These are phyloP conservation scores for Drosophila rubida DNA, from an alignment of 2,888 invertebrate genomes.

Conservation along the genomic window DNA sequence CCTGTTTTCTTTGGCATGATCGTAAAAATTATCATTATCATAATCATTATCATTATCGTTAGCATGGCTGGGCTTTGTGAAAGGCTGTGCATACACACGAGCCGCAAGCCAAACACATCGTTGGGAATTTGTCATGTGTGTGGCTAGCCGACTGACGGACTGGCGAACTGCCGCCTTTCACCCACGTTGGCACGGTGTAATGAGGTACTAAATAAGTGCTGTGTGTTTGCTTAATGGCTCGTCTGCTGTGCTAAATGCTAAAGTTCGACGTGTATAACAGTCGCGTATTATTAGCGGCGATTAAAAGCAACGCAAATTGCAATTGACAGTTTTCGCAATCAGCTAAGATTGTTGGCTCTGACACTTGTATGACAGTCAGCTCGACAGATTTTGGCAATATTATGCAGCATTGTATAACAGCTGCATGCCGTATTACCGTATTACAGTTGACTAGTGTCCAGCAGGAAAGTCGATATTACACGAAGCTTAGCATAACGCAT, in stretches of 20 bases:
- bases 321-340: too few species aligned
- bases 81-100: constrained; percentile 59
- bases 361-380: too few species aligned
- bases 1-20: constrained; percentile 43
- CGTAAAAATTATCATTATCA: constrained; percentile 69
- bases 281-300: constrained; percentile 8
- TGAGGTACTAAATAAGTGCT: constrained; percentile 15
- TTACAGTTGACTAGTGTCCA: constrained; percentile 1
- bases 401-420: neutral
- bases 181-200: constrained; percentile 44
- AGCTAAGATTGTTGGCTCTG: too few species aligned
- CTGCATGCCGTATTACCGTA: neutral
- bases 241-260: constrained; percentile 13
- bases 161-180: constrained; percentile 61
- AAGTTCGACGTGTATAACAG: constrained; percentile 2
- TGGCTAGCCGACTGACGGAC: neutral
- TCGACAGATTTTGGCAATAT: neutral
- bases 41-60: constrained; percentile 58
- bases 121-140: constrained; percentile 43
- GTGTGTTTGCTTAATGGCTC: constrained; percentile 19
- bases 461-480: neutral
- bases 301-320: too few species aligned
- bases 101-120: constrained; percentile 27
- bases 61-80: constrained; percentile 52
- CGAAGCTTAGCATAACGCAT: constrained; percentile 7